Evolutionary conservation across 2,797 vertebrate genomes (phyloP).

Genomic region (Sitta carolinensis): DNA sequence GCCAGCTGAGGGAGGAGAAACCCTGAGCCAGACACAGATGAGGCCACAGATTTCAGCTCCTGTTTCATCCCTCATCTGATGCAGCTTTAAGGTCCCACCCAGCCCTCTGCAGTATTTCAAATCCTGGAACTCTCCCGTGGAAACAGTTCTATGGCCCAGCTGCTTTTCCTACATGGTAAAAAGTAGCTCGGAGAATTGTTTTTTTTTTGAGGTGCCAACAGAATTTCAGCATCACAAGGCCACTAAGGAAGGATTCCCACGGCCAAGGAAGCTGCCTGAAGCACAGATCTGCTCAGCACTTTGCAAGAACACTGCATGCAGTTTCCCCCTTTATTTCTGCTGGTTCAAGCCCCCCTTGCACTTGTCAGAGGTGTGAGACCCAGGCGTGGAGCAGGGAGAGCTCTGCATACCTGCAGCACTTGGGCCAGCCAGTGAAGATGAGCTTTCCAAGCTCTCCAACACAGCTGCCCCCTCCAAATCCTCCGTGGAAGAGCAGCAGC

Average conservation of each 20-base stretch:
- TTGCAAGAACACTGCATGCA: rapidly evolving
- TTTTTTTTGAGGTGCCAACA: neutral
- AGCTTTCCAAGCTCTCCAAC: neutral
- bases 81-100: neutral
- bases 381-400: neutral
- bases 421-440: neutral
- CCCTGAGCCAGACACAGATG: neutral
- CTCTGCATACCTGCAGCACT: neutral
- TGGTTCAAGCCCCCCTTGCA: neutral
- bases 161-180: neutral
- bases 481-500: neutral
- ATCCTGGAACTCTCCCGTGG: neutral
- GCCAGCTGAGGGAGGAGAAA: neutral
- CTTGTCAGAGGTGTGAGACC: neutral
- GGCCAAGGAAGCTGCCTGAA: neutral
- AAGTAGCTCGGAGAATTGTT: neutral
- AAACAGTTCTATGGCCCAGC: neutral
- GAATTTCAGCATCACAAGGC: neutral
- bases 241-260: neutral
- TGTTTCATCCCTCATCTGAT: neutral
- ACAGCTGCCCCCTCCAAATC: neutral
- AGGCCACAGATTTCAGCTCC: neutral
- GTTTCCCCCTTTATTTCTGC: neutral
- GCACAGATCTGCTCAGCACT: neutral
- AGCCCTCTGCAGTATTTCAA: neutral